Base-by-base conservation (phyloP, 1,140 invertebrate species). In the Zaprionus davidi region DNA sequence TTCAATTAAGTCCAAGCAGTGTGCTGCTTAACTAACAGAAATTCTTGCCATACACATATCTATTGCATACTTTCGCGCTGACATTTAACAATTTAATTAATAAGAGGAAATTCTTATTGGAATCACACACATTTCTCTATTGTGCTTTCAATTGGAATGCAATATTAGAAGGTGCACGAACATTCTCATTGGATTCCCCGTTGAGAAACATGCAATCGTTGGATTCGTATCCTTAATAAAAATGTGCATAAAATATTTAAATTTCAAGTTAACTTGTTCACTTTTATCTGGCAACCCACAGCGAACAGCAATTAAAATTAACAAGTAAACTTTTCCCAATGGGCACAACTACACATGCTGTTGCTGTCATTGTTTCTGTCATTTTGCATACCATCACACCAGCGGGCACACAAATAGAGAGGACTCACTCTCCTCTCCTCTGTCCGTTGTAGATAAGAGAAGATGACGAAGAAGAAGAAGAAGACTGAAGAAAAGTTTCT, bases 401-500 rank as follows among this genome's bases (percentile, higher is more conserved):
- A 46, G 41, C n/a, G 41, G n/a, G 41, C 46, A 51, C 20, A 51
- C 44, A 36, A 51, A 46, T 20, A 46, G 41, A 17, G n/a, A 11
- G n/a, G 41, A 46, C 41, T 9, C 41, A 46, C n/a, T 46, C n/a
- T 9, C 5, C 44, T 24, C 41, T 9, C 31, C 9, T 28, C 13
- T 65, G 69, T 44, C 51, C 60, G 53, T 36, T 36, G n/a, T 20
- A 31, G 60, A 60, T 53, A 17, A 57, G 34, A 46, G 20, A 36
- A 66, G 46, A 51, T 13, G 46, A 22, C 15, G 41, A 46, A n/a
- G 15, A 46, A 17, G 46, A 12, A 12, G 46, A 51, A 12, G 11
- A 22, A 17, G 41, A 34, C 67, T 75, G 58, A 69, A 72, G 58
- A 78, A 87, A 87, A 87, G 60, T 87, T 87, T 88, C 77, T 84